Conservation (phyloP, 1,140 invertebrate genomes). For the Neodiprion pinetum region DNA sequence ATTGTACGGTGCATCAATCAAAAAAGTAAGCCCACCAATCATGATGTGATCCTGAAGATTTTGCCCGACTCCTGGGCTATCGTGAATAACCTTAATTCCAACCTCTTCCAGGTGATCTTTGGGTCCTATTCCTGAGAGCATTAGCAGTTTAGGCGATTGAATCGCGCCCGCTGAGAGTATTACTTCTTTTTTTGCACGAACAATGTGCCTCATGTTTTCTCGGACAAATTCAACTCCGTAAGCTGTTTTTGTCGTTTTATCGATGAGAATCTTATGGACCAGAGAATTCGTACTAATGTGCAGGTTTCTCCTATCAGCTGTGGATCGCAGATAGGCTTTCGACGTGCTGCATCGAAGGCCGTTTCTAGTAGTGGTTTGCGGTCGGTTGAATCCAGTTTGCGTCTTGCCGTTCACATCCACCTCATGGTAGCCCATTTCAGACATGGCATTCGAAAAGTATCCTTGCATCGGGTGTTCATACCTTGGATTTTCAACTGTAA, state of each 20-base stretch:
- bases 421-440: slow-evolving; percentile 64
- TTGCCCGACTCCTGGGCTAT: slow-evolving; percentile 78
- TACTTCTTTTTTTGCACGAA: slow-evolving; percentile 64
- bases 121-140: slow-evolving; percentile 69
- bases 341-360: slow-evolving; percentile 75
- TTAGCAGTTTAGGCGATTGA: slow-evolving; percentile 67
- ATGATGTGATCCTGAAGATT: slow-evolving; percentile 84
- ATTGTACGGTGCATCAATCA: slow-evolving; percentile 67
- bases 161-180: slow-evolving; percentile 67
- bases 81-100: slow-evolving; percentile 64
- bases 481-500: slow-evolving; percentile 71
- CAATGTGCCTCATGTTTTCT: slow-evolving; percentile 56
- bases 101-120: slow-evolving; percentile 57
- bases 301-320: slow-evolving; percentile 71
- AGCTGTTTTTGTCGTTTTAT: slow-evolving; percentile 66
- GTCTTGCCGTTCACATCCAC: slow-evolving; percentile 68
- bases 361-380: slow-evolving; percentile 74
- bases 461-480: slow-evolving; percentile 69
- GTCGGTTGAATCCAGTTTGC: slow-evolving; percentile 69
- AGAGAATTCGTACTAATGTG: slow-evolving; percentile 72
- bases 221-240: slow-evolving; percentile 73
- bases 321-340: slow-evolving; percentile 72
- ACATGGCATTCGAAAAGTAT: slow-evolving; percentile 65
- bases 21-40: slow-evolving; percentile 71
- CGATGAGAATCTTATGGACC: slow-evolving; percentile 73